These are phyloP conservation scores for Schlechtendalia chinensis DNA, from an alignment of 1,140 invertebrate genomes.

Conservation along the genomic window DNA sequence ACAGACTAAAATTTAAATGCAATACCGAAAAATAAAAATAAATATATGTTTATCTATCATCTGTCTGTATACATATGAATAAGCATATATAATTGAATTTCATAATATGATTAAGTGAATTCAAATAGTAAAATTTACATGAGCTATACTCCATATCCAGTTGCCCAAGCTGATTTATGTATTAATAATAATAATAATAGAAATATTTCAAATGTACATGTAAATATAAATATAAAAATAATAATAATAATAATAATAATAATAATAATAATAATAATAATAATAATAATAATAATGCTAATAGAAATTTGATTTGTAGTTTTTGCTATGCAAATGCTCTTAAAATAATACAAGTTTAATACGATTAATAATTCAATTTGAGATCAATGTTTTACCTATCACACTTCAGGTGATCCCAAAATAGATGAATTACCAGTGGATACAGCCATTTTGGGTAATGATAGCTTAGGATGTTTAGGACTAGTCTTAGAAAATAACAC, in stretches of 20 bases:
- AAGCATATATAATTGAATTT: not conserved
- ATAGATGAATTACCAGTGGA: conserved; percentile 56
- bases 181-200: not conserved
- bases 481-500: conserved; percentile 63
- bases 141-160: not conserved
- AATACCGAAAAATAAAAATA: not conserved
- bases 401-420: conserved; percentile 42
- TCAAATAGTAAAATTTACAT: not conserved
- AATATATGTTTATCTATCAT: not conserved
- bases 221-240: conserved; percentile 11
- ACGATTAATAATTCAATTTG: conserved; percentile 22
- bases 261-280: conserved; percentile 21
- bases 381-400: conserved; percentile 31
- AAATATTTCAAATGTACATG: not conserved
- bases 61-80: not conserved
- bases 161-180: not conserved
- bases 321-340: conserved; percentile 4
- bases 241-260: conserved; percentile 26
- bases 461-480: conserved; percentile 69
- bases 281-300: not conserved
- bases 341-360: conserved; percentile 25
- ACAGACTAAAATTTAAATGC: not conserved
- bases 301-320: conserved; percentile 25
- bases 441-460: conserved; percentile 70
- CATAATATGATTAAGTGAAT: not conserved